Evolutionary conservation across 2,797 vertebrate species (phyloP), one percentile per base, ranked within the genome.

Genomic region (Platalea minor): DNA sequence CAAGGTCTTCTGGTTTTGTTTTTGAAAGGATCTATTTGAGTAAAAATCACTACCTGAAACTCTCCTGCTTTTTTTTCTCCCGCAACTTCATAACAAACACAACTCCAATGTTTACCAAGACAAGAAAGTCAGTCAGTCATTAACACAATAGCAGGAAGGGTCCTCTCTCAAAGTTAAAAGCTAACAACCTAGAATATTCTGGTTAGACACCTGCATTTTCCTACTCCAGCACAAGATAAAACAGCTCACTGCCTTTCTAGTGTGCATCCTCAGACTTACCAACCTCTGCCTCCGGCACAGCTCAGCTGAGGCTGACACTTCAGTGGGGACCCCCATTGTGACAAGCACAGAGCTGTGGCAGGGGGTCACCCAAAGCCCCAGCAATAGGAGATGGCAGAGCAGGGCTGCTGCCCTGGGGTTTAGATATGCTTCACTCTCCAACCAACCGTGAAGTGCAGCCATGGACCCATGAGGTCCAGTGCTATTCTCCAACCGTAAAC

Each of bases 391-490:
- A 4, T 10, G n/a, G 46, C 67, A 67, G 57, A 72, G 74, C 78
- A 70, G 57, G 35, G 60, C 19, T 37, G 41, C 50, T 90, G 79
- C 39, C 57, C 29, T 0, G 13, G n/a, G 45, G 10, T 35, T 59
- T 8, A 18, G 10, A 10, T 2, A 4, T 3, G 2, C 53, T 45
- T 35, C 20, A 5, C 5, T 59, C 45, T 67, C 48, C 61, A 33
- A 2, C 3, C 3, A 6, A 7, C 18, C 3, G 2, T 4, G 9
- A 29, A 48, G 4, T 1, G 25, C 45, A 57, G 31, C 3, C 50
- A 11, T 0, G 3, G 28, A 21, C 5, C 31, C 43, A 7, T 1
- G 7, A 57, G 48, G 43, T 15, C 28, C 33, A n/a, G 37, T 2
- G 25, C 35, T 54, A 2, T 6, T 57, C 37, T 50, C 25, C 77